Evolutionary conservation across 2,113 vertebrate species (phyloP).

Genomic region (Pycnonotus jocosus): DNA sequence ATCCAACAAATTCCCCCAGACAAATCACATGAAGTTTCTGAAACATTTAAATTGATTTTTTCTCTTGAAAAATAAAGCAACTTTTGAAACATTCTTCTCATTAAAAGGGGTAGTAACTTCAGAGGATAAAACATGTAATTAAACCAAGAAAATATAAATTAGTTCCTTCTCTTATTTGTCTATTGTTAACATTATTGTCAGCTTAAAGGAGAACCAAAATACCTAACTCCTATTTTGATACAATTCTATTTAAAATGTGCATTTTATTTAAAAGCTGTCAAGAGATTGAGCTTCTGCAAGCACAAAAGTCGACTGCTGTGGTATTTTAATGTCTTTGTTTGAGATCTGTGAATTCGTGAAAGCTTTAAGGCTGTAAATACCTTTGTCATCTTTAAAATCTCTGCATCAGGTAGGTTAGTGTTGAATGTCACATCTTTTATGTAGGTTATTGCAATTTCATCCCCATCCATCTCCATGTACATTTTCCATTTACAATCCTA

Average conservation of each 20-base stretch:
- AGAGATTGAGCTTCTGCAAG: conserved; percentile 59
- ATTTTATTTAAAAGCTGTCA: conserved; percentile 70
- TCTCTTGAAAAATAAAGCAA: neutral
- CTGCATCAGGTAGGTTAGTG: conserved; percentile 83
- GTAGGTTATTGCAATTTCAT: conserved; percentile 93
- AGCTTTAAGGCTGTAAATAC: conserved; percentile 78
- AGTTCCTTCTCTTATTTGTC: conserved; percentile 38
- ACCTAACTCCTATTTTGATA: conserved; percentile 66
- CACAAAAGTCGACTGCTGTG: conserved; percentile 74
- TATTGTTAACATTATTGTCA: conserved; percentile 40
- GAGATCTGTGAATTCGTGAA: conserved; percentile 68
- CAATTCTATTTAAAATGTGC: conserved; percentile 73
- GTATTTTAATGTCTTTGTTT: conserved; percentile 78
- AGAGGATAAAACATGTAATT: conserved; percentile 4
- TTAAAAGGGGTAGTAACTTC: conserved; percentile 13
- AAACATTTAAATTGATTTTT: neutral
- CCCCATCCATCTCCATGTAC: conserved; percentile 97
- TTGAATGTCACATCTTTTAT: conserved; percentile 97
- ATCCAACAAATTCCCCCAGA: neutral
- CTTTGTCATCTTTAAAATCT: conserved; percentile 92
- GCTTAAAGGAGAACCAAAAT: conserved; percentile 38
- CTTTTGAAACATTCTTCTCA: conserved; percentile 6
- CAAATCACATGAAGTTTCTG: neutral
- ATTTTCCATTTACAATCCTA: conserved; percentile 99
- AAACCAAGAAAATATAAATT: conserved; percentile 51